Evolutionary conservation across 2,113 vertebrate genomes (phyloP).

Genomic region (Zosterops japonicus): DNA sequence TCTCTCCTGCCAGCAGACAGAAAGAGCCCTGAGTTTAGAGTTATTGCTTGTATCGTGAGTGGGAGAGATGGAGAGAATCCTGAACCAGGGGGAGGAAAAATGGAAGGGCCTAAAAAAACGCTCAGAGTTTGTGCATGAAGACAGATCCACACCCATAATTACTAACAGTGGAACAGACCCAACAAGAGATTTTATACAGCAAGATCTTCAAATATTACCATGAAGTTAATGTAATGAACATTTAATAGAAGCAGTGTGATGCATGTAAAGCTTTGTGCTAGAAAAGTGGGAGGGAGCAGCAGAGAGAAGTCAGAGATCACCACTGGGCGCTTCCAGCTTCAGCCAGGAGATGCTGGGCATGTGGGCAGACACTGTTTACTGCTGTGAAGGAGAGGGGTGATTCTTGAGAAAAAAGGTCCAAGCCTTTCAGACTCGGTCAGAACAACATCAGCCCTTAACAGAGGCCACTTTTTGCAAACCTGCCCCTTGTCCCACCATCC

Average conservation of each 20-base stretch:
- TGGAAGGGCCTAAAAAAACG: not conserved
- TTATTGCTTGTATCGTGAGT: rapidly evolving
- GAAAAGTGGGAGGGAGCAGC: not conserved
- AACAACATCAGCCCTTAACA: not conserved
- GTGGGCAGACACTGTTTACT: not conserved
- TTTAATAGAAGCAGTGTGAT: not conserved
- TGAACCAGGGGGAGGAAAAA: not conserved
- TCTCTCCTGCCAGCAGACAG: not conserved
- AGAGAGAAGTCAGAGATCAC: not conserved
- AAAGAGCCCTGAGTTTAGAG: not conserved
- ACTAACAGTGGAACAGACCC: not conserved
- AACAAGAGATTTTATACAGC: not conserved
- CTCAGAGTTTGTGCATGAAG: rapidly evolving
- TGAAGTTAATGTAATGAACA: not conserved
- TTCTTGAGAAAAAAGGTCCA: not conserved
- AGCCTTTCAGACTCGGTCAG: not conserved
- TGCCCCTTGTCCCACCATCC: no score
- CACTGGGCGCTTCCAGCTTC: not conserved
- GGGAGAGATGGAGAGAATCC: not conserved
- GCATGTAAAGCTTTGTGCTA: rapidly evolving
- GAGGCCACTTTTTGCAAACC: not conserved
- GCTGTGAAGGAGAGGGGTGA: not conserved
- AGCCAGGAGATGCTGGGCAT: not conserved
- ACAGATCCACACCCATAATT: not conserved
- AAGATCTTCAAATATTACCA: not conserved